Evolutionary conservation across 2,888 invertebrate species (phyloP).

Genomic region (Nesidiocoris tenuis): DNA sequence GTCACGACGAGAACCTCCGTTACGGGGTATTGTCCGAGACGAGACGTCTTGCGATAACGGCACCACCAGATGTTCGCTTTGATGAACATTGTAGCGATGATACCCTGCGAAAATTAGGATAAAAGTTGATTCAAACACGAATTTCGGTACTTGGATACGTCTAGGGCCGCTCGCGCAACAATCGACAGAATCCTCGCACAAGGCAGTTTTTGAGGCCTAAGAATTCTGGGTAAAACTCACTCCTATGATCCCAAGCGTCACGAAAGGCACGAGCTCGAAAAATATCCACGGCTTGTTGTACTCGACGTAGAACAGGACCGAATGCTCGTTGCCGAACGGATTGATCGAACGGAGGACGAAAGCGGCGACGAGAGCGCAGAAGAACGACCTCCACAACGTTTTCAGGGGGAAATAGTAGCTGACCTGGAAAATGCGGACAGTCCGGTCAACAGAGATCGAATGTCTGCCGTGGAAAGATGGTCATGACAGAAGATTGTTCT

Average conservation of each 20-base stretch:
- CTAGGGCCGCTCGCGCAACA: not conserved
- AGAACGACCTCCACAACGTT: constrained; percentile 98
- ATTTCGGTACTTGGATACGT: not conserved
- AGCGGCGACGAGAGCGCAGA: constrained; percentile 96
- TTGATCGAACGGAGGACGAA: constrained; percentile 95
- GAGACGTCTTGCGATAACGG: constrained; percentile 86
- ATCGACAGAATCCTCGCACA: too few relatives aligned
- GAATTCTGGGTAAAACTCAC: too few relatives aligned
- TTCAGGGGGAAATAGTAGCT: constrained; percentile 99
- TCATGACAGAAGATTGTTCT: too few relatives aligned
- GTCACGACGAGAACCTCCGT: constrained; percentile 92
- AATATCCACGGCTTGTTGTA: constrained; percentile 99
- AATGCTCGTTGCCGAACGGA: constrained; percentile 98
- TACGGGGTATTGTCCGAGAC: constrained; percentile 94
- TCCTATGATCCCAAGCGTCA: constrained; percentile 94
- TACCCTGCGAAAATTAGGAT: constrained; percentile 65
- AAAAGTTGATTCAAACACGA: not conserved
- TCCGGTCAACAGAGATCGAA: too few relatives aligned
- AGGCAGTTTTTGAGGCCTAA: too few relatives aligned
- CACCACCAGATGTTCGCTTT: constrained; percentile 96
- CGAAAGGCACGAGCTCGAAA: constrained; percentile 95
- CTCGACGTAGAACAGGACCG: constrained; percentile 96
- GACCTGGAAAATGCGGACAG: constrained; percentile 67
- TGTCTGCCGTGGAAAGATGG: too few relatives aligned
- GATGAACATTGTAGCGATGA: constrained; percentile 95